Evolutionary conservation across 2,113 vertebrate genomes (phyloP), one percentile per base, ranked within the genome.

Genomic region (Saccopteryx leptura): DNA sequence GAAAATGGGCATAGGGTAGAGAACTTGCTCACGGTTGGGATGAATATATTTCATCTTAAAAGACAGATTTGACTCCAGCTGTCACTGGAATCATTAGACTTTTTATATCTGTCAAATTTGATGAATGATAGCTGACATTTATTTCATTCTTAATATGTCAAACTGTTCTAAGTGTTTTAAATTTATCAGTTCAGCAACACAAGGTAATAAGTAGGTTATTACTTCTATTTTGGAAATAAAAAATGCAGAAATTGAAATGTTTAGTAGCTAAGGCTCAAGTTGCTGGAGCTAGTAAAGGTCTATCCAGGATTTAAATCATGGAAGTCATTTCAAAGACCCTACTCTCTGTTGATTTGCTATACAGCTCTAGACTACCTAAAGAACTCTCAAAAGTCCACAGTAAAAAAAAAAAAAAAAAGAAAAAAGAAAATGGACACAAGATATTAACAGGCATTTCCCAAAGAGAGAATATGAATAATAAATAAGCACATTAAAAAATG

Each of bases 21-120:
- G 54, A 83, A 69, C 21, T 46, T 87, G 31, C 11, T 58, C 18
- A 48, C 92, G n/a, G 4, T 19, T 69, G 15, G 11, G 65, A 60
- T 76, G 23, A 80, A 46, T 50, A 39, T 56, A 91, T 48, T 90
- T 88, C 7, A 90, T 14, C 19, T 39, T 90, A 24, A 78, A 85
- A 85, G 33, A 28, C 15, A 72, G 17, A 14, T 89, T 74, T 88
- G n/a, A 65, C 23, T 72, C 24, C 31, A 65, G 52, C 46, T 81
- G 24, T 83, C 46, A 18, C 48, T 90, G 58, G 21, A 94, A 92
- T 94, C 31, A 26, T 88, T 50, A 83, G 61, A 68, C 46, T 58
- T 95, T 84, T 78, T n/a, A 65, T 50, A 72, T 82, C 28, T 50
- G 68, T 82, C 28, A 50, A 4, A 79, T 54, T 33, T 91, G 63